Conservation (phyloP, 2,888 invertebrate genomes). For the Drosophila meridionalis region DNA sequence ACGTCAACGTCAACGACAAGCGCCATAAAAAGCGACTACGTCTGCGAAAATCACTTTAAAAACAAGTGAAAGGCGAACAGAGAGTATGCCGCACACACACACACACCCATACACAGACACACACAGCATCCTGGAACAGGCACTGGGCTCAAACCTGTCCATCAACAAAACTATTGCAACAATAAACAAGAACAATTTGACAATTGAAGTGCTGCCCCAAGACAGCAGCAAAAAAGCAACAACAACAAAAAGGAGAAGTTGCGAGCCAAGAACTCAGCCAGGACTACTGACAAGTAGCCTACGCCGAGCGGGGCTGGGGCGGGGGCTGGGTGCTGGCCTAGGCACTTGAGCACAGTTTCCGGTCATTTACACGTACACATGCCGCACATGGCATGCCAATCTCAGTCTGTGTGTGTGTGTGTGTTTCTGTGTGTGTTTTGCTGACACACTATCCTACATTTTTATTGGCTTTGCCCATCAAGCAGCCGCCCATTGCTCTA, state of each 20-base stretch:
- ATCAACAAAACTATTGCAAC: conserved; percentile 78
- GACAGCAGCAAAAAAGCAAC: conserved; percentile 9
- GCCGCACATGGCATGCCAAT: conserved; percentile 56
- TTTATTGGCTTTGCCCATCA: conserved; percentile 64
- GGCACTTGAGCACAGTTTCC: conserved; percentile 81
- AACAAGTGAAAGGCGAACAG: conserved; percentile 69
- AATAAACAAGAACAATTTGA: conserved; percentile 80
- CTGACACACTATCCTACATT: conserved; percentile 82
- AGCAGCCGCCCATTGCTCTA: conserved; percentile 39
- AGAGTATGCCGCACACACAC: not conserved
- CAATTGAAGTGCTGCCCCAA: conserved; percentile 74
- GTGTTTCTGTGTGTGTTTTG: conserved; percentile 30
- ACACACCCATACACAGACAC: not conserved
- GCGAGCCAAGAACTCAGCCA: conserved; percentile 19
- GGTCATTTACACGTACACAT: conserved; percentile 81
- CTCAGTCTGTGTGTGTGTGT: conserved; percentile 17
- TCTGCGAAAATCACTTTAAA: conserved; percentile 77
- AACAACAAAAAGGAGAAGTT: conserved; percentile 3
- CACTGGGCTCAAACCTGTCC: conserved; percentile 69
- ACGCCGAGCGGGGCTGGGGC: not conserved
- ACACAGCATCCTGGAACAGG: conserved; percentile 10
- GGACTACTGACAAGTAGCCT: conserved; percentile 56
- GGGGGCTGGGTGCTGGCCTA: not conserved
- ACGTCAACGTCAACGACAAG: conserved; percentile 57
- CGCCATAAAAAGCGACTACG: conserved; percentile 75